Evolutionary conservation across 2,113 vertebrate genomes (phyloP), one percentile per base, ranked within the genome.

Genomic region (Hoplias malabaricus): DNA sequence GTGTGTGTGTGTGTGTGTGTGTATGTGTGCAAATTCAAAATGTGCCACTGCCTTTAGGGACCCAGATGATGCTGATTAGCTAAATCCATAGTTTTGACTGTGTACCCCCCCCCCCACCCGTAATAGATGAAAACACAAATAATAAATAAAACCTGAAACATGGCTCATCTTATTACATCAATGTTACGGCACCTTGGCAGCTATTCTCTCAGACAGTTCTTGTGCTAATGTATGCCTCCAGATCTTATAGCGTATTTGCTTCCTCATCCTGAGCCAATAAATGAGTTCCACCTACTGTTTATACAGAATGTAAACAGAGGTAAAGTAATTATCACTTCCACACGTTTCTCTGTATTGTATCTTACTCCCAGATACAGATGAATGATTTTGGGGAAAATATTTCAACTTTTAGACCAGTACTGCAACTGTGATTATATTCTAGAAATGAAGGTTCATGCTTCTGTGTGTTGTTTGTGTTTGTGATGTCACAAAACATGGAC

Each of bases 1-100:
- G 36, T 73, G 63, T 68, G 57, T 31, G 9, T 59, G 33, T 42
- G 21, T 59, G 69, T 42, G 46, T 73, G 61, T 57, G 38, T 61
- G 70, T 48, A 10, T 61, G 56, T 62, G 40, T 54, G 76, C 13
- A 43, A 11, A 38, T 9, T 9, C 54, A 65, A 54, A 69, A 74
- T 31, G 56, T 31, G 21, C 61, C 25, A 34, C 56, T 34, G 40
- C 16, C 43, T 2, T 48, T 5, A 8, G 19, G 48, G 50, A 74
- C 63, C 34, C 29, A 63, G 42, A 65, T 75, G 16, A 65, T 65
- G 29, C 42, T 65, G 48, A 46, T 34, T 10, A n/a, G 12, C 25
- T 62, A 9, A 19, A 48, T 73, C 19, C 21, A 40, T 56, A 14
- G 50, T 12, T 16, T 13, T 19, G 11, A 16, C 46, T 14, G 46